Conservation (phyloP, 2,113 vertebrate genomes). For the Cololabis saira region DNA sequence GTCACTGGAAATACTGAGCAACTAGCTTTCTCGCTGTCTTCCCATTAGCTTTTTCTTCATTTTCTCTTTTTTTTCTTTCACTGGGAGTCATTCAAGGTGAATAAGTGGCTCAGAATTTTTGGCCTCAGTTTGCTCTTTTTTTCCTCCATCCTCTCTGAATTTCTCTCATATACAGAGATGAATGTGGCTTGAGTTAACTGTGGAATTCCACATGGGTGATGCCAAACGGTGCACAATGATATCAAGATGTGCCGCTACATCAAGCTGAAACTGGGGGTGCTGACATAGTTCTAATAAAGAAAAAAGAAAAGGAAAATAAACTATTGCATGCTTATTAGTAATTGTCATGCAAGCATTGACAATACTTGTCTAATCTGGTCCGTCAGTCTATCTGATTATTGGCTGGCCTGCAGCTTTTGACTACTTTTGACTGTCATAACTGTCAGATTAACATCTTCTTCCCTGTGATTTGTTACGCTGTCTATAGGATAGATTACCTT, state of each 20-base stretch:
- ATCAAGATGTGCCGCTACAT: not conserved
- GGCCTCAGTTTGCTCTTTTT: constrained; percentile 23
- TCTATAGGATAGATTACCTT: too few relatives aligned
- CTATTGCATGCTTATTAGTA: not conserved
- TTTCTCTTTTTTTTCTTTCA: not conserved
- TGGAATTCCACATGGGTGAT: constrained; percentile 22
- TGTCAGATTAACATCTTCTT: too few relatives aligned
- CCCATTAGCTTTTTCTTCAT: not conserved
- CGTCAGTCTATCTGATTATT: not conserved
- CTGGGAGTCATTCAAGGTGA: constrained; percentile 57
- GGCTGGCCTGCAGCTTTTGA: not conserved
- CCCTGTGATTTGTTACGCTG: too few relatives aligned
- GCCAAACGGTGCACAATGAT: constrained; percentile 10
- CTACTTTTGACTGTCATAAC: too few relatives aligned
- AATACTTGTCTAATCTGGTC: not conserved
- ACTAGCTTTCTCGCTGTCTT: constrained; percentile 19
- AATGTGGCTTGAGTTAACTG: constrained; percentile 46
- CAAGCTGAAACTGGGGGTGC: not conserved
- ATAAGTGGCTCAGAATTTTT: constrained; percentile 46
- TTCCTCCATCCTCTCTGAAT: constrained; percentile 21
- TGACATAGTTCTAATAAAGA: constrained; percentile 1
- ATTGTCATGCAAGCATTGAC: not conserved
- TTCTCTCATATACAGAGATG: constrained; percentile 39
- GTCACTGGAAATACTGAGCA: constrained; percentile 12
- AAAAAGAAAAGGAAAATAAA: not conserved